Base-by-base conservation (phyloP, 2,797 vertebrate species). In the Synaphobranchus kaupii region DNA sequence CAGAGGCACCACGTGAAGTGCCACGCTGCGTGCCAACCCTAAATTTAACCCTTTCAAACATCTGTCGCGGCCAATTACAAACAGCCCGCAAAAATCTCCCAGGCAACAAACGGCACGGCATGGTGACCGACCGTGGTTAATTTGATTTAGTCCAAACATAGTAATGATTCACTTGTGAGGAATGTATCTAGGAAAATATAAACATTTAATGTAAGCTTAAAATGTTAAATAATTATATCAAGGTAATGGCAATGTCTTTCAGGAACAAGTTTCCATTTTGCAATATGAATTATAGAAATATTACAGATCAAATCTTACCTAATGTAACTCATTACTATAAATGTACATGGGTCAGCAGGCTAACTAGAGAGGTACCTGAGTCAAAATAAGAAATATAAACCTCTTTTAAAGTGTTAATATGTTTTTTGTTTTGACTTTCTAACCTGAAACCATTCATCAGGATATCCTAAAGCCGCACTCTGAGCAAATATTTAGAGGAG, bases 401-500 rank as follows among this genome's bases (percentile, higher is more conserved):
- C 84, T 58, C 8, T 85, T 66, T 66, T 8, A 85, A 20, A 68
- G 39, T 84, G 15, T 66, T 44, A 60, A 34, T 66, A 50, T n/a
- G 39, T 20, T 50, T 83, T 60, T 50, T 9, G 22, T 68, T 63
- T 89, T 85, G 87, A 87, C 85, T 88, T 63, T 68, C 85, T 87
- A 85, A 58, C 86, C 80, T 63, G 76, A 85, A 85, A 50, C 86
- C 48, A 22, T 83, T 84, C 47, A 50, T 86, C 85, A 47, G 86
- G 81, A 82, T 86, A 87, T 84, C 86, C 66, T 87, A 81, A 60
- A 82, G 76, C 85, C 71, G 58, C 85, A 54, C 15, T 54, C 68
- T 89, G 78, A 78, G 54, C 80, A 90, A 90, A 89, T 73, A 91
- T 89, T 83, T 58, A 34, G 76, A 85, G 89, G 76, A 85, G 89